Conservation (phyloP, 1,140 invertebrate species). For the Leptinotarsa lineolata region DNA sequence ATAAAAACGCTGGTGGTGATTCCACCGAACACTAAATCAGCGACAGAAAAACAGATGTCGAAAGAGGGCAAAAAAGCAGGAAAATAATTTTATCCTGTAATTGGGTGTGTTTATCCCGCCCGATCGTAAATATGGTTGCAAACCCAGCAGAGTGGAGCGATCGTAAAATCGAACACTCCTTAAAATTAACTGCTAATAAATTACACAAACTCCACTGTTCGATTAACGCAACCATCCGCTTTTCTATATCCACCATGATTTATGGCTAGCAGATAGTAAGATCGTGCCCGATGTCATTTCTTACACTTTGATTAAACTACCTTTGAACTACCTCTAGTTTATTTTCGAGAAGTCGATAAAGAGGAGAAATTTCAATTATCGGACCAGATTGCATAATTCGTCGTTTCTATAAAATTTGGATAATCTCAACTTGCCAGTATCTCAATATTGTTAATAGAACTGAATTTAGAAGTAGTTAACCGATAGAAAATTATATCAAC, state of each 20-base stretch:
- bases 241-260: slow-evolving; percentile 39
- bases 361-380: background rate
- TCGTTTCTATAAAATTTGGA: background rate
- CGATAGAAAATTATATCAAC: no score
- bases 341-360: background rate
- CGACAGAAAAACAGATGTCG: background rate
- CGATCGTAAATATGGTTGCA: slow-evolving; percentile 33
- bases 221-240: slow-evolving; percentile 45
- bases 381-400: background rate
- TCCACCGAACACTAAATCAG: background rate
- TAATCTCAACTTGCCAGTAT: no score
- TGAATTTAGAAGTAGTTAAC: no score
- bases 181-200: slow-evolving; percentile 55
- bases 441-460: no score
- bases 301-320: slow-evolving; percentile 36
- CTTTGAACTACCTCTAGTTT: background rate
- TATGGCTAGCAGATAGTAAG: slow-evolving; percentile 37
- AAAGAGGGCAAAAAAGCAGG: slow-evolving; percentile 25
- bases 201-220: slow-evolving; percentile 46
- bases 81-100: slow-evolving; percentile 34
- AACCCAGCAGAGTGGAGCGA: slow-evolving; percentile 28
- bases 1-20: no score
- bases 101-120: slow-evolving; percentile 37
- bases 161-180: slow-evolving; percentile 53
- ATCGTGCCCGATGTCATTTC: slow-evolving; percentile 23